Conservation (phyloP, 2,797 vertebrate genomes). For the Cephalopachus bancanus region DNA sequence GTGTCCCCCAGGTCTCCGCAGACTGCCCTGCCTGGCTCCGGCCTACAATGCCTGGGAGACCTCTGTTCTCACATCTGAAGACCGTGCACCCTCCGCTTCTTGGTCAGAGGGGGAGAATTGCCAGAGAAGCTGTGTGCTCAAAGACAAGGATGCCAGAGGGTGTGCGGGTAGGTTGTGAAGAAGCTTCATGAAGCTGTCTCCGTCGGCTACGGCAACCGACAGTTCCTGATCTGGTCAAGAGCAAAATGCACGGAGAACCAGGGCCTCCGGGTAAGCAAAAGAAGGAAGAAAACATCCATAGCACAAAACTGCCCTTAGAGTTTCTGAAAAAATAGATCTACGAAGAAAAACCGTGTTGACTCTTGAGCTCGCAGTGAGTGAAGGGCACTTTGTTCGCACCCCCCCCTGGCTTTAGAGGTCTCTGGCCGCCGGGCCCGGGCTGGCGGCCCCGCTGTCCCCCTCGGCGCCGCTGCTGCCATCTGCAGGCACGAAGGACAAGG, state of each 20-base stretch:
- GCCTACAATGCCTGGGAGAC: slow-evolving; percentile 43
- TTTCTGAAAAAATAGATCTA: slow-evolving; percentile 86
- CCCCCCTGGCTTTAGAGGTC: slow-evolving; percentile 89
- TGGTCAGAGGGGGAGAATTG: slow-evolving; percentile 18
- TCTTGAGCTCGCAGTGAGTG: slow-evolving; percentile 80
- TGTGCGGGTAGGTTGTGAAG: slow-evolving; percentile 67
- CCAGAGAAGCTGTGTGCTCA: slow-evolving; percentile 65
- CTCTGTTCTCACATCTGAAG: slow-evolving; percentile 42
- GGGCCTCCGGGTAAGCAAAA: slow-evolving; percentile 82
- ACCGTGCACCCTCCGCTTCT: slow-evolving; percentile 6
- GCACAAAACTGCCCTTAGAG: slow-evolving; percentile 85
- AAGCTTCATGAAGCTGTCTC: slow-evolving; percentile 67
- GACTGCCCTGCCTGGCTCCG: slow-evolving; percentile 42
- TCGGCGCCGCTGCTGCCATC: slow-evolving; percentile 74
- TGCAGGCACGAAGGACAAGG: slow-evolving; percentile 92
- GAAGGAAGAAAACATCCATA: slow-evolving; percentile 78
- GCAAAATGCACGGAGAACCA: slow-evolving; percentile 80
- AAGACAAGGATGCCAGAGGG: slow-evolving; percentile 69
- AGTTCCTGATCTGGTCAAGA: slow-evolving; percentile 75
- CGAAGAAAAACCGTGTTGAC: slow-evolving; percentile 83
- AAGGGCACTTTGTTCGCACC: slow-evolving; percentile 72
- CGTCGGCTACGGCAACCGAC: slow-evolving; percentile 23
- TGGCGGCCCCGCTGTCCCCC: slow-evolving; percentile 16
- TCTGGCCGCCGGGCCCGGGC: slow-evolving; percentile 83
- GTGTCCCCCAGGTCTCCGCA: slow-evolving; percentile 76